These are phyloP conservation scores for Cepaea hortensis DNA, from an alignment of 2,888 invertebrate genomes.

Conservation along the genomic window DNA sequence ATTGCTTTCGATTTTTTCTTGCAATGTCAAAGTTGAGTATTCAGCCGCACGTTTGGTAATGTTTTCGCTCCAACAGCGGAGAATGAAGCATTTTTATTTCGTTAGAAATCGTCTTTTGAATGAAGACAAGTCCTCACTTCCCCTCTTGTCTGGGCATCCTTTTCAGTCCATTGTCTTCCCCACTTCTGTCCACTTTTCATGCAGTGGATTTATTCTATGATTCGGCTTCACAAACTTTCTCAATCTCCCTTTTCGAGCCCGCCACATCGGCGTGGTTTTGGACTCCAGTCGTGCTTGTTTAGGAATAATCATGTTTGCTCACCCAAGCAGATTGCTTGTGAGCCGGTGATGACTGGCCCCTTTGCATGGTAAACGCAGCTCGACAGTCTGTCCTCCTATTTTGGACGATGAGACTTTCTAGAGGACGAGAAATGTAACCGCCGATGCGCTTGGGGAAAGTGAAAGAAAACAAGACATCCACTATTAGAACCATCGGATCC, in stretches of 20 bases:
- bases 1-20: slow-evolving; percentile 43
- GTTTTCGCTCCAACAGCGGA: slow-evolving; percentile 30
- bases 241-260: background rate
- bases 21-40: slow-evolving; percentile 36
- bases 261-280: slow-evolving; percentile 13
- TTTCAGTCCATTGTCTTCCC: slow-evolving; percentile 23
- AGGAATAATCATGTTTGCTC: slow-evolving; percentile 30
- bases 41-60: slow-evolving; percentile 38
- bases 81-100: slow-evolving; percentile 30
- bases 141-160: background rate
- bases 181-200: slow-evolving; percentile 32
- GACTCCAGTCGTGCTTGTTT: slow-evolving; percentile 30
- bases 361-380: background rate
- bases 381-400: slow-evolving; percentile 10
- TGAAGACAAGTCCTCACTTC: slow-evolving; percentile 37
- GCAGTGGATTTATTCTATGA: slow-evolving; percentile 16
- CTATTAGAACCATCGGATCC: background rate
- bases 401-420: background rate
- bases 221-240: slow-evolving; percentile 36
- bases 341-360: slow-evolving; percentile 1
- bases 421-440: slow-evolving; percentile 8
- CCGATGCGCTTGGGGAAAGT: background rate
- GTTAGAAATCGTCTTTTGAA: slow-evolving; percentile 36
- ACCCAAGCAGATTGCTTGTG: slow-evolving; percentile 37
- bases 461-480: background rate